These are phyloP conservation scores for Hylia prasina DNA, from an alignment of 2,113 vertebrate genomes.

Conservation along the genomic window DNA sequence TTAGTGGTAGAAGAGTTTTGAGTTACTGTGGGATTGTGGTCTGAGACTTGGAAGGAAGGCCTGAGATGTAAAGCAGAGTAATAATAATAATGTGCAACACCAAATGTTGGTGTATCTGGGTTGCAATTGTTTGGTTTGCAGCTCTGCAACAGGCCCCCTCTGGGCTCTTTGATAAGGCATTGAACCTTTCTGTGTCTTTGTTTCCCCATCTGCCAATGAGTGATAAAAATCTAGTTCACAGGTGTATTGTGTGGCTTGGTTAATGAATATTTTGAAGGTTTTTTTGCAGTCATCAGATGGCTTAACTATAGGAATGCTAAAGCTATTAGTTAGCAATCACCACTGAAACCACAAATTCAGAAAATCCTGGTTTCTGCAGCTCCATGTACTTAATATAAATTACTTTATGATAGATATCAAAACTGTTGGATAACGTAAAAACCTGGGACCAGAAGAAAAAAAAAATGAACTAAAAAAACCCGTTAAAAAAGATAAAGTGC, in stretches of 20 bases:
- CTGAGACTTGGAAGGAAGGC: background rate
- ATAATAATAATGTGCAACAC: background rate
- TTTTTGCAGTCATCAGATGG: slow-evolving; percentile 19
- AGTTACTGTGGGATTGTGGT: background rate
- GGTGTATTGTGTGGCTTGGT: background rate
- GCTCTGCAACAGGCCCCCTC: background rate
- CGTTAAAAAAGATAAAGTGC: background rate
- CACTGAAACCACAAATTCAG: background rate
- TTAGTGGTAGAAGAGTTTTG: background rate
- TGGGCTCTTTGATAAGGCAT: background rate
- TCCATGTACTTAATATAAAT: background rate
- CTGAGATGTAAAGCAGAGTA: background rate
- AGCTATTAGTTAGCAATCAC: background rate
- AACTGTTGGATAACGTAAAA: background rate
- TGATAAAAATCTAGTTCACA: slow-evolving; percentile 31
- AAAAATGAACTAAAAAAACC: background rate
- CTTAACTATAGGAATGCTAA: slow-evolving; percentile 1
- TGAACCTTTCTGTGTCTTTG: slow-evolving; percentile 26
- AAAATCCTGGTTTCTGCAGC: background rate
- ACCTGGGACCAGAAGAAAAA: background rate
- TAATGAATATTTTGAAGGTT: background rate
- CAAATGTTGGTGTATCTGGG: slow-evolving; percentile 3
- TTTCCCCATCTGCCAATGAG: slow-evolving; percentile 44
- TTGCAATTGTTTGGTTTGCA: slow-evolving; percentile 14
- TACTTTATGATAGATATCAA: background rate